Evolutionary conservation across 2,888 invertebrate species (phyloP), one percentile per base, ranked within the genome.

Genomic region (Lepetodrilus schrolli): DNA sequence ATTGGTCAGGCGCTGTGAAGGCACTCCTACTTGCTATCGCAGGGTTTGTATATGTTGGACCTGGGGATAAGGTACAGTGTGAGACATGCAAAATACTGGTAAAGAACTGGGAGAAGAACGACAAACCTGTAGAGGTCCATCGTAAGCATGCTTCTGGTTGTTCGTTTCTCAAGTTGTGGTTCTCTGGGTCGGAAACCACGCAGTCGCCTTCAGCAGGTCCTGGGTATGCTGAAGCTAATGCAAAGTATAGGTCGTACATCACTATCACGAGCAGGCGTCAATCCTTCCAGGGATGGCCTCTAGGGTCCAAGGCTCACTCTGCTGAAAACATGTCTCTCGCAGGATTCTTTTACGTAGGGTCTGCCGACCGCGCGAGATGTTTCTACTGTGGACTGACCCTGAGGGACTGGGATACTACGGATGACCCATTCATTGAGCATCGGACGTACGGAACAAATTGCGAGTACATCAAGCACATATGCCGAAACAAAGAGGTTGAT

Each of bases 361-460:
- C 58, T 58, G 58, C 58, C 17, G 58, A 58, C 17, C 30, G 58
- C 2, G 34, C 58, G 5, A 10, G 58, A 17, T 58, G 58, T 34
- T 58, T 58, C 34, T 30, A 58, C 58, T 58, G 58, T 7, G 58
- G 34, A n/a, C 30, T 58, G 26, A 58, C 58, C 26, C 7, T 58
- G n/a, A 23, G 58, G 21, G 58, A 58, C 34, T 58, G 58, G 58
- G 58, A 58, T 30, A 58, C 58, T 58, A 34, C 7, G 10, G 58
- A 58, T 58, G 58, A 58, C 34, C 58, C 58, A 7, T 58, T 58
- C 7, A 34, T 17, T 58, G 58, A 26, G 3, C 58, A 58, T 21
- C 30, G 26, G 26, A 23, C 23, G 26, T 58, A 34, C 30, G 26
- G 30, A 17, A 26, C 58, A 30, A 58, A 30, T 5, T 58, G 58